Evolutionary conservation across 2,888 invertebrate genomes (phyloP).

Genomic region (Spialia ferax): DNA sequence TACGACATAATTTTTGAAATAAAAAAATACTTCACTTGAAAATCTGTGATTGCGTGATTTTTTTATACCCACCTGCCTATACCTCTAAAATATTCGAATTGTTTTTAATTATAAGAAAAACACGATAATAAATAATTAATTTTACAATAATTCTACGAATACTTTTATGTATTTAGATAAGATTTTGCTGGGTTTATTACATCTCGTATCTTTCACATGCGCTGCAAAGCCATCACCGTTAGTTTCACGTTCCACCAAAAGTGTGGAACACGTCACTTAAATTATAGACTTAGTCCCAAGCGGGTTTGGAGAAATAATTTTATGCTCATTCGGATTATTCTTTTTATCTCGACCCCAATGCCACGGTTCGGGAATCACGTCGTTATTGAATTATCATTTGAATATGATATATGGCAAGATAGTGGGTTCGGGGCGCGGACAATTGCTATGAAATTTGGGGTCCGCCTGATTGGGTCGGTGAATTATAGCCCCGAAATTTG

Average conservation of each 20-base stretch:
- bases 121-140: too few relatives aligned
- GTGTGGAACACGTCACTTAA: conserved; percentile 46
- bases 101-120: too few relatives aligned
- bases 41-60: too few relatives aligned
- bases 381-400: conserved; percentile 84
- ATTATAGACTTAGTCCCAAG: conserved; percentile 66
- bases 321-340: conserved; percentile 76
- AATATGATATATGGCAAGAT: conserved; percentile 79
- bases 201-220: too few relatives aligned
- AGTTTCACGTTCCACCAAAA: neutral
- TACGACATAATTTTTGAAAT: too few relatives aligned
- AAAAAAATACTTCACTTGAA: too few relatives aligned
- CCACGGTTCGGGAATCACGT: conserved; percentile 73
- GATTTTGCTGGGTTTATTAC: too few relatives aligned
- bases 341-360: conserved; percentile 70
- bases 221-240: too few relatives aligned
- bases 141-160: too few relatives aligned
- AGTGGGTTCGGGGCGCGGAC: conserved; percentile 69
- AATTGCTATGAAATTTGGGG: conserved; percentile 76
- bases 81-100: too few relatives aligned
- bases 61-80: too few relatives aligned
- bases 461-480: conserved; percentile 66
- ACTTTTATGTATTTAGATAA: too few relatives aligned
- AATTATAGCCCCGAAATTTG: conserved; percentile 66
- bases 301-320: conserved; percentile 71